Evolutionary conservation across 2,113 vertebrate species (phyloP), one percentile per base, ranked within the genome.

Genomic region (Myrmecophaga tridactyla): DNA sequence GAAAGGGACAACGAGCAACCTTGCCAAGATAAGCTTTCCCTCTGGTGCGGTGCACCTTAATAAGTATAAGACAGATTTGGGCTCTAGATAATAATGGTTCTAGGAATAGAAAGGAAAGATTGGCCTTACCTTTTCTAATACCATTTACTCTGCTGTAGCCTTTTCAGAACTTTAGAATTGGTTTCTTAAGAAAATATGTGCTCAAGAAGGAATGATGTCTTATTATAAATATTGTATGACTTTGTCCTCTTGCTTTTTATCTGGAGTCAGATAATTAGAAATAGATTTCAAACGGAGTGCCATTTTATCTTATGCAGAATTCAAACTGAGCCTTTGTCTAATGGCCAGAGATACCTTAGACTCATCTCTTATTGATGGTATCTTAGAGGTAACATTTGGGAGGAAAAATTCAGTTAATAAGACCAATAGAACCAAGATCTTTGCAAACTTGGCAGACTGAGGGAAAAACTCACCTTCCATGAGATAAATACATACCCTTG

Each of bases 231-330:
- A 82, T 70, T 91, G 14, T 56, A 85, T 92, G 72, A 83, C 8
- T 75, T 82, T 87, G 73, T 72, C 78, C 9, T 72, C 34, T 78
- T 94, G 43, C 93, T 53, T 93, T 83, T 93, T 90, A 72, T 77
- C 34, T 77, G 9, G 69, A 78, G 46, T 80, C 36, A 87, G 67
- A 31, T 84, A 83, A 51, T 87, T 87, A 96, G 70, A 84, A 89
- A 48, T 65, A 81, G 25, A 67, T 65, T 81, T 80, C 11, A 86
- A 65, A 58, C 58, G 34, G 34, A 72, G 25, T 20, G n/a, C 17
- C 62, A n/a, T 86, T 90, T 36, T 51, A 6, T 81, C 80, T 82
- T 39, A 39, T 83, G n/a, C n/a, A 51, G 60, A 73, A 75, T 86
- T 88, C 63, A 80, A n/a, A 81, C 34, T 48, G 46, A 70, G 39